These are phyloP conservation scores for Megalops atlanticus DNA, from an alignment of 2,113 vertebrate species.

Conservation along the genomic window DNA sequence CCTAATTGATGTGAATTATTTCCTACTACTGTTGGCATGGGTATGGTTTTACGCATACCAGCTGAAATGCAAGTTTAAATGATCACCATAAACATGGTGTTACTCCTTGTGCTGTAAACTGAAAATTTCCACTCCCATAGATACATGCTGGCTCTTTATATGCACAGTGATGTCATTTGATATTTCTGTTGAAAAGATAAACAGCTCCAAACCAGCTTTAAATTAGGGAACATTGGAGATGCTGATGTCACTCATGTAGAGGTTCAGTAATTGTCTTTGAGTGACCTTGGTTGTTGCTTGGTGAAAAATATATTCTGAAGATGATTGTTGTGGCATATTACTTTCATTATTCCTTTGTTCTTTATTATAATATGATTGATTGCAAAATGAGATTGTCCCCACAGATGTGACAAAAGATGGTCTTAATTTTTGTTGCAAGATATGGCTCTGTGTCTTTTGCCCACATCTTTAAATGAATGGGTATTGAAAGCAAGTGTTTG, in stretches of 20 bases:
- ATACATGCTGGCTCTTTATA: neutral
- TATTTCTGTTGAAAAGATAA: neutral
- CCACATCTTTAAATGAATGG: neutral
- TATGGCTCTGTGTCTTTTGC: neutral
- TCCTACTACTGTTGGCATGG: neutral
- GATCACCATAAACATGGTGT: neutral
- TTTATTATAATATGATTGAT: neutral
- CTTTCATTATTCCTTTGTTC: neutral
- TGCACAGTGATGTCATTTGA: neutral
- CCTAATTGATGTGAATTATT: neutral
- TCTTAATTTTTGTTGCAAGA: neutral
- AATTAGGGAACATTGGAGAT: neutral
- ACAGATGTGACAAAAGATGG: neutral
- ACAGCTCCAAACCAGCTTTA: neutral
- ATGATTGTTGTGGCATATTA: neutral
- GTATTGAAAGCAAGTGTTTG: neutral
- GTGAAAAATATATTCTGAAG: neutral
- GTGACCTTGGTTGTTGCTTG: neutral
- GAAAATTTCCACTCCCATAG: neutral
- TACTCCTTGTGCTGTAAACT: neutral
- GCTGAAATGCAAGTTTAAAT: no score
- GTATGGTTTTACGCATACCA: neutral
- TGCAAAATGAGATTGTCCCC: neutral
- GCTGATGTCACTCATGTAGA: neutral
- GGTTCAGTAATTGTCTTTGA: neutral